These are phyloP conservation scores for Siniperca undulata DNA, from an alignment of 2,797 vertebrate species.

Conservation along the genomic window DNA sequence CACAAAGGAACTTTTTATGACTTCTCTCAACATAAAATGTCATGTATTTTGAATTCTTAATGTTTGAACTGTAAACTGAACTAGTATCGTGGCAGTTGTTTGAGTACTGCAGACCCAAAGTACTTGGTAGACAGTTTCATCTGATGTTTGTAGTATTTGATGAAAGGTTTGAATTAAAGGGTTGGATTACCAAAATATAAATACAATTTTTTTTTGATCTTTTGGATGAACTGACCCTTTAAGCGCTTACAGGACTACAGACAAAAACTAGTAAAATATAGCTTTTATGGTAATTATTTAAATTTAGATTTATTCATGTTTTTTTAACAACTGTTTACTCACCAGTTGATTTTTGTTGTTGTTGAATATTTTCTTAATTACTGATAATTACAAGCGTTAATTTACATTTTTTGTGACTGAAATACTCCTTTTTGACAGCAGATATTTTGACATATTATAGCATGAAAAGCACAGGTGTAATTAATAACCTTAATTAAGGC, in stretches of 20 bases:
- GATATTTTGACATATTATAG: not conserved
- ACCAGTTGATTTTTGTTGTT: not conserved
- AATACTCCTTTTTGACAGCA: not conserved
- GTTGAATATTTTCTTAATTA: not conserved
- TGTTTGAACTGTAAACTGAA: not conserved
- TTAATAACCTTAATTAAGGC: constrained; percentile 1
- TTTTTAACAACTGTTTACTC: not conserved
- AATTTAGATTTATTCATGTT: not conserved
- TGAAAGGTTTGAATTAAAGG: not conserved
- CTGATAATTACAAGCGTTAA: no score
- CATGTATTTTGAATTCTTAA: not conserved
- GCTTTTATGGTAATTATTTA: not conserved
- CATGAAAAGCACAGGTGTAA: not conserved
- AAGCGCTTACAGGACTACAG: not conserved
- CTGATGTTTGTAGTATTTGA: not conserved
- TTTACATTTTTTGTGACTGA: not conserved
- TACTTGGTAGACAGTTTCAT: not conserved
- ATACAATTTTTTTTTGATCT: no score
- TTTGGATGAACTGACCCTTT: not conserved
- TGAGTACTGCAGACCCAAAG: not conserved
- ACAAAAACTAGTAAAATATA: not conserved
- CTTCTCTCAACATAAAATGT: not conserved
- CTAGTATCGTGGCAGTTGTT: not conserved
- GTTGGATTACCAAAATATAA: no score
- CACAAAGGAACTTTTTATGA: not conserved